Evolutionary conservation across 2,797 vertebrate species (phyloP), one percentile per base, ranked within the genome.

Genomic region (Allobates femoralis): DNA sequence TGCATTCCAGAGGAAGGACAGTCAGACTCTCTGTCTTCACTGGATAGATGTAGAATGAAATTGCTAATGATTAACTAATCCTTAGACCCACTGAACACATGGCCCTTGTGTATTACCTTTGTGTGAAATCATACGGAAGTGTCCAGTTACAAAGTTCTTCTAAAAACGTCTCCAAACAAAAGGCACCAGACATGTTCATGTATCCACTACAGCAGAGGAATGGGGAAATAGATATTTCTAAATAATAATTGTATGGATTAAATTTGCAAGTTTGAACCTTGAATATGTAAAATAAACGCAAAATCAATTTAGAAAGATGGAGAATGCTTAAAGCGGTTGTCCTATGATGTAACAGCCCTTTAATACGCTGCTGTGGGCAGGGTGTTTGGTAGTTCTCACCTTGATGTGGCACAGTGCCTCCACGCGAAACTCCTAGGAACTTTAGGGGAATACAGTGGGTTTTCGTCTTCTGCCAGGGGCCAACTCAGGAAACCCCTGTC

Each of bases 1-100:
- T 26, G 18, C 8, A 80, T 80, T 62, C 58, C 78, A 79, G 32
- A 41, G 56, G 37, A 34, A 79, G 21, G 58, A 41, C 30, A 26
- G 34, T 62, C 56, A 79, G 77, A 56, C 79, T 53, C 26, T 7
- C 28, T 55, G 21, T 69, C 32, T 82, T 82, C 51, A 56, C 21
- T 34, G 53, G 51, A 82, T 21, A 37, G 32, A 18, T 37, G 53
- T 26, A 8, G 21, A 82, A 28, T 56, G 23, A 51, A 56, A 18
- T 41, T 71, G n/a, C 7, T 82, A 73, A 82, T 82, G 51, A 82
- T 82, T 71, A 82, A 82, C 66, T 67, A 18, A 16, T 26, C 4
- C 3, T 71, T 64, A 82, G 80, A 34, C 80, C 56, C 50, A 26
- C 80, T 26, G 14, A 71, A 73, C 30, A 71, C 66, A 71, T 10